Evolutionary conservation across 2,888 invertebrate species (phyloP).

Genomic region (Ennomos fuscantarius): DNA sequence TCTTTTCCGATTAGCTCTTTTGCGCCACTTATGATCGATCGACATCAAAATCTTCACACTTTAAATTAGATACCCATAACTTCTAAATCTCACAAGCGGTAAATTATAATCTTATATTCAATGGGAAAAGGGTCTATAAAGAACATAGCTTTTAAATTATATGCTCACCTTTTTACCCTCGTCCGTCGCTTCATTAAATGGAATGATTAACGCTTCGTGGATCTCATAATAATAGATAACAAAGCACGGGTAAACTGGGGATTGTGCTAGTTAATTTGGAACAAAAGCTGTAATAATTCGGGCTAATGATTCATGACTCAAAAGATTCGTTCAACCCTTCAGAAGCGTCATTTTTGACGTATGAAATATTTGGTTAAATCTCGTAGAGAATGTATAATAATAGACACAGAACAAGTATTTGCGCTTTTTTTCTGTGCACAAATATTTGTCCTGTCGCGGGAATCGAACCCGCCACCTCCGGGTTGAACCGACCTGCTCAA

Average conservation of each 20-base stretch:
- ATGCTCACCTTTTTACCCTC: constrained; percentile 14
- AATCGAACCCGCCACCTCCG: no score
- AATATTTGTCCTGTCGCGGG: no score
- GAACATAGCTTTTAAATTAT: constrained; percentile 17
- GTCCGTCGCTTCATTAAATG: constrained; percentile 15
- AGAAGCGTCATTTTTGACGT: background rate
- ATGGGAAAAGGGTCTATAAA: background rate
- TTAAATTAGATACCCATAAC: no score
- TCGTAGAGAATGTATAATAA: no score
- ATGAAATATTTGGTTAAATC: no score
- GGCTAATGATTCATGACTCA: constrained; percentile 23
- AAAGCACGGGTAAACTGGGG: constrained; percentile 10
- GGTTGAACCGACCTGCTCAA: no score
- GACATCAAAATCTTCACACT: no score
- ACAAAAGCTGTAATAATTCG: constrained; percentile 22
- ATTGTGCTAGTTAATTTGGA: constrained; percentile 4
- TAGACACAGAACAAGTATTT: no score
- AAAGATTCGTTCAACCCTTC: constrained; percentile 14
- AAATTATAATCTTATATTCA: background rate
- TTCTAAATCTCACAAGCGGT: no score
- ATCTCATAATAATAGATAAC: constrained; percentile 25
- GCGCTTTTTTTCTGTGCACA: no score
- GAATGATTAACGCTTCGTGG: constrained; percentile 25
- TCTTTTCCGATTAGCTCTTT: no score
- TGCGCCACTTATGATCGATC: no score